Conservation (phyloP, 2,888 invertebrate species). For the Sarcophaga caerulescens region DNA sequence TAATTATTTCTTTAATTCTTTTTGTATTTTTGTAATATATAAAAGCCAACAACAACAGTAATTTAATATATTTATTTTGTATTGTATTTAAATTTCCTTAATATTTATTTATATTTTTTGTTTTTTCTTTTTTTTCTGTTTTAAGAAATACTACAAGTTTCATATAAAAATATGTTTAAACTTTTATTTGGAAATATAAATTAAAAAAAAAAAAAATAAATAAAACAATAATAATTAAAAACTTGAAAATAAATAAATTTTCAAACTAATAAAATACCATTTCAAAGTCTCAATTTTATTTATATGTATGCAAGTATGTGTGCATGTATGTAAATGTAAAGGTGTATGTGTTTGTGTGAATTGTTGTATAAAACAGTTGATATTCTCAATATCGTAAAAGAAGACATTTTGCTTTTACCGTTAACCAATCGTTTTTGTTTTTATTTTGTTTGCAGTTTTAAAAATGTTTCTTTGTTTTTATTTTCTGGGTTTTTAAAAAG, state of each 20-base stretch:
- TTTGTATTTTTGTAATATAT: constrained; percentile 59
- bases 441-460: neutral
- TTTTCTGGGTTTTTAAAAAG: constrained; percentile 9
- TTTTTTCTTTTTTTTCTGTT: constrained; percentile 66
- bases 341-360: constrained; percentile 11
- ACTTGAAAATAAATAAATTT: constrained; percentile 12
- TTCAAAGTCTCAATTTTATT: no score
- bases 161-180: constrained; percentile 72
- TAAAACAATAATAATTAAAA: constrained; percentile 12
- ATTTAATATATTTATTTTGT: constrained; percentile 66
- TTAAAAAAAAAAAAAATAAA: constrained; percentile 24
- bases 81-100: constrained; percentile 45
- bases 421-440: neutral
- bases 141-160: constrained; percentile 69
- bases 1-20: constrained; percentile 30
- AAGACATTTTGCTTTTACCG: constrained; percentile 57
- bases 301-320: constrained; percentile 6
- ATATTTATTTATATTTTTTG: constrained; percentile 46
- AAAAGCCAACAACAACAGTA: constrained; percentile 69
- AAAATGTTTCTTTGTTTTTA: neutral
- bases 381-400: constrained; percentile 59
- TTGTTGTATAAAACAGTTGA: constrained; percentile 37
- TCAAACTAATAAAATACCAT: neutral
- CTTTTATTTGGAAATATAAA: constrained; percentile 36
- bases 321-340: constrained; percentile 18